Evolutionary conservation across 2,888 invertebrate species (phyloP).

Genomic region (Ditula angustiorana): DNA sequence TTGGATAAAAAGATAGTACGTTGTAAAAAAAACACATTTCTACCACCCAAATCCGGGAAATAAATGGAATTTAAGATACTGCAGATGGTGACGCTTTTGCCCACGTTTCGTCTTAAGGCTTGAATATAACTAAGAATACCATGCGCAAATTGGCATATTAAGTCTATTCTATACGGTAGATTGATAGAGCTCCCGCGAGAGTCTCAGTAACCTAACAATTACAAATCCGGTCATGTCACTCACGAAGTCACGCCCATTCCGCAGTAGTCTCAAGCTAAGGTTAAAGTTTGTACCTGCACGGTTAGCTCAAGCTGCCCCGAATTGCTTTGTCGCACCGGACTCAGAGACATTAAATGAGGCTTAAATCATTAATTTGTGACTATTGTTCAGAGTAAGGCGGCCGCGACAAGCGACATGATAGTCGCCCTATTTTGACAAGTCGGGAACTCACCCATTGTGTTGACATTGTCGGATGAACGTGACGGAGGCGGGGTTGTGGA

Average conservation of each 20-base stretch:
- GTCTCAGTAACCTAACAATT: too few species aligned
- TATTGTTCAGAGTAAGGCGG: too few species aligned
- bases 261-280: neutral
- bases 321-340: too few species aligned
- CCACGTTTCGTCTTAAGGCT: neutral
- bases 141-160: neutral
- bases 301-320: neutral
- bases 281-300: neutral
- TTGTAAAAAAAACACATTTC: neutral
- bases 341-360: too few species aligned
- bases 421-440: neutral
- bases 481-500: slow-evolving; percentile 78
- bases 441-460: slow-evolving; percentile 72
- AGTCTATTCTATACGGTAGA: neutral
- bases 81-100: neutral
- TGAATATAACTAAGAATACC: neutral
- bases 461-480: slow-evolving; percentile 79
- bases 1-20: too few species aligned
- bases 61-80: neutral
- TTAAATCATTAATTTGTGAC: too few species aligned
- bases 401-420: too few species aligned
- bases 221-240: too few species aligned
- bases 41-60: neutral
- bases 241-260: too few species aligned
- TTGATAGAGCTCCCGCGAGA: neutral